Conservation (phyloP, 2,888 invertebrate genomes). For the Tuta absoluta region DNA sequence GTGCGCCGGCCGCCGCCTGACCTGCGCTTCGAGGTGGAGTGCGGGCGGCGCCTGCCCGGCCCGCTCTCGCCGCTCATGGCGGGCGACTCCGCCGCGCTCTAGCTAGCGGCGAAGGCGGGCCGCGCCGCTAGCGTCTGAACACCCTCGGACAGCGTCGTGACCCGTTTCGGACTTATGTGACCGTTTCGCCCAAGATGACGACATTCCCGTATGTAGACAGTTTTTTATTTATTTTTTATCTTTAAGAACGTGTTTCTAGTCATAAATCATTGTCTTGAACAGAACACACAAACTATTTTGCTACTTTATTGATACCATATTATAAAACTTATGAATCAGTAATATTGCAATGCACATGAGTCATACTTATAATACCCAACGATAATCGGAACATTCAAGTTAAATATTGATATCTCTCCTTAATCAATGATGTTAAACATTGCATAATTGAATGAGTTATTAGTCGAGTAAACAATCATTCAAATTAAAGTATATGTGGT, state of each 20-base stretch:
- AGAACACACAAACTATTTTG: slow-evolving; percentile 40
- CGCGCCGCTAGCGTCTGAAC: slow-evolving; percentile 74
- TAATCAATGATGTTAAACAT: not conserved
- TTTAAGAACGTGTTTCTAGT: slow-evolving; percentile 54
- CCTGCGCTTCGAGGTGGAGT: slow-evolving; percentile 90
- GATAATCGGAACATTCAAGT: not conserved
- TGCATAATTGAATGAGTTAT: not conserved
- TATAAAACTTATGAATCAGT: not conserved
- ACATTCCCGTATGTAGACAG: slow-evolving; percentile 61
- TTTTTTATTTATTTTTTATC: slow-evolving; percentile 71
- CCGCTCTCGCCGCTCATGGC: slow-evolving; percentile 90
- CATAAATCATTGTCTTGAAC: slow-evolving; percentile 53
- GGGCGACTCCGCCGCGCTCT: slow-evolving; percentile 87
- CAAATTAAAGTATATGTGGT: too few relatives aligned
- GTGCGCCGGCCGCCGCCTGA: slow-evolving; percentile 83
- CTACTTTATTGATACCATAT: not conserved
- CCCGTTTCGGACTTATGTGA: slow-evolving; percentile 50
- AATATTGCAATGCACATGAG: not conserved
- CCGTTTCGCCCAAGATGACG: slow-evolving; percentile 47
- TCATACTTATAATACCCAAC: not conserved
- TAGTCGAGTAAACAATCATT: too few relatives aligned
- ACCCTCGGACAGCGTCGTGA: slow-evolving; percentile 30
- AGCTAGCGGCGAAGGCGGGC: slow-evolving; percentile 72
- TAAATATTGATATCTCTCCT: not conserved
- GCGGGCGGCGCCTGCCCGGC: slow-evolving; percentile 88